These are phyloP conservation scores for Drosophila santomea DNA, from an alignment of 1,140 invertebrate genomes.

Conservation along the genomic window DNA sequence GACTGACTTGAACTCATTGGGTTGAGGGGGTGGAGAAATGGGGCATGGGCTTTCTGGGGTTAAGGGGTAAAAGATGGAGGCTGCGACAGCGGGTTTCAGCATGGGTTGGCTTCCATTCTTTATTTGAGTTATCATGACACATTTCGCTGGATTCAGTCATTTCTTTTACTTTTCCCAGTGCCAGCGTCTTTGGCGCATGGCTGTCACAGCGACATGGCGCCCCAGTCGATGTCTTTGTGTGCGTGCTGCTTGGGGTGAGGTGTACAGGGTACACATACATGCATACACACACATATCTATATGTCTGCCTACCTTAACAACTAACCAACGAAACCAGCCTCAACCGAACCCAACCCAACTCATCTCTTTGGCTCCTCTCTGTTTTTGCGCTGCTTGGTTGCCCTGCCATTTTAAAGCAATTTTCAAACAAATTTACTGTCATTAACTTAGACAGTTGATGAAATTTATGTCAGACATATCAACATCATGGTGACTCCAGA, in stretches of 20 bases:
- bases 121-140: slow-evolving; percentile 83
- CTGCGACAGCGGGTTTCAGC: slow-evolving; percentile 53
- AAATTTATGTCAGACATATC: slow-evolving; percentile 83
- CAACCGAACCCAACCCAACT: slow-evolving; percentile 1
- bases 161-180: slow-evolving; percentile 60
- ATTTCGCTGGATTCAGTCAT: slow-evolving; percentile 82
- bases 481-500: slow-evolving; percentile 65
- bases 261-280: not conserved
- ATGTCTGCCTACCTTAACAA: slow-evolving; percentile 62
- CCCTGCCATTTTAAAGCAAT: slow-evolving; percentile 83
- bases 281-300: not conserved
- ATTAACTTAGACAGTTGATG: slow-evolving; percentile 84
- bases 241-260: slow-evolving; percentile 1
- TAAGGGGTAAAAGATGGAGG: slow-evolving; percentile 8
- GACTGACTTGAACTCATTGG: slow-evolving; percentile 54
- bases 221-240: slow-evolving; percentile 39
- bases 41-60: not conserved
- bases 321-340: slow-evolving; percentile 33
- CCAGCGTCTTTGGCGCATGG: slow-evolving; percentile 72
- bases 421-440: slow-evolving; percentile 84
- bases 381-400: slow-evolving; percentile 78
- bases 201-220: slow-evolving; percentile 78
- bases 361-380: slow-evolving; percentile 34
- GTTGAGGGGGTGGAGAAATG: not conserved
- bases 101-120: slow-evolving; percentile 68